Evolutionary conservation across 2,888 invertebrate genomes (phyloP), one percentile per base, ranked within the genome.

Genomic region (Toxonevra muliebris): DNA sequence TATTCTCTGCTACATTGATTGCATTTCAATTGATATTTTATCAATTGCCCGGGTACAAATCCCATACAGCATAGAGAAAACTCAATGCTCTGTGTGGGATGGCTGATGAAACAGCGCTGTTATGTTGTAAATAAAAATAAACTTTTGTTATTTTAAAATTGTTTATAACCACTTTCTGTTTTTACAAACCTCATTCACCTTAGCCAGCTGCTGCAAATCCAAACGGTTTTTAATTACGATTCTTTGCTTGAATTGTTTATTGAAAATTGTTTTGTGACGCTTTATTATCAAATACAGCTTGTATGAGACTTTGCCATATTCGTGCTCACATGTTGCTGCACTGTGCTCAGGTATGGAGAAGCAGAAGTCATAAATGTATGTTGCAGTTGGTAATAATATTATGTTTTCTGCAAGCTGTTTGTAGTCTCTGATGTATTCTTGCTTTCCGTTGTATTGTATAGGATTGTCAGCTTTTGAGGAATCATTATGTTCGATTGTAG

Each of bases 11-110:
- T 50, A 19, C 2, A 42, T 48, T 61, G 48, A 10, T 48, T 55
- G 12, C 55, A 54, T 8, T 53, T n/a, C 53, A 79, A 40, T 12
- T 65, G 62, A 64, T 69, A 79, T 53, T 40, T 30, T 5, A 80
- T 69, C 11, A 43, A 60, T 48, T 80, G 80, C 0, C 81, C 81
- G 0, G 80, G 80, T 58, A 75, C 78, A 65, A 69, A 79, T 9
- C 75, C 70, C 61, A 69, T 77, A 45, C 77, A 15, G 57, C 52
- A 42, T 30, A 30, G 52, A 15, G 19, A 65, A 2, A 2, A 15
- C 30, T 30, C 30, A 30, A 30, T 30, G 7, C 7, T 30, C 30
- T 30, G 30, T 4, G 7, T 7, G 30, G 30, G 30, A 30, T 30
- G 2, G 30, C 30, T 30, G 7, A 30, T 30, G 7, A 30, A 30